A percentile compares a stretch with the other conserved stretches of the same genome.
Evolutionary conservation across 2,888 invertebrate genomes (phyloP).

Genomic region (Phortica magna): DNA sequence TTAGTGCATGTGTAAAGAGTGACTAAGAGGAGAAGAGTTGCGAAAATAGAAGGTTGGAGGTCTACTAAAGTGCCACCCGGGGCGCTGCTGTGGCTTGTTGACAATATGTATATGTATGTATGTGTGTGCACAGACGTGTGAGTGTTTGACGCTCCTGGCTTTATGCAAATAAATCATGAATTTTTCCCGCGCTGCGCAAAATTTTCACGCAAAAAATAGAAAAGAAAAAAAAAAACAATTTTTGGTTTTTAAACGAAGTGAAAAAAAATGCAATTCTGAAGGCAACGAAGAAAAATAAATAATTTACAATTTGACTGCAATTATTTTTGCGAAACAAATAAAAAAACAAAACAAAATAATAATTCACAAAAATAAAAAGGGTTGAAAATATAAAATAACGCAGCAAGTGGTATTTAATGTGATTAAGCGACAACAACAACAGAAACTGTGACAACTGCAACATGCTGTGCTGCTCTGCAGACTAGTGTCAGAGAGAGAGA

Average conservation of each 20-base stretch:
- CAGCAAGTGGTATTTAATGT: constrained; percentile 65
- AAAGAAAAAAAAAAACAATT: constrained; percentile 2
- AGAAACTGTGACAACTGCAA: neutral
- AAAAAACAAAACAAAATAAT: neutral
- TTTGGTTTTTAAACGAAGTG: neutral
- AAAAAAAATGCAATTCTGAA: neutral
- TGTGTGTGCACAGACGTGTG: neutral
- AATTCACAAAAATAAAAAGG: neutral
- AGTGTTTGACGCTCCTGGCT: constrained; percentile 1
- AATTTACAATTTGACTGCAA: constrained; percentile 25
- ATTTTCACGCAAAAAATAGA: neutral
- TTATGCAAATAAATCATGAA: constrained; percentile 29
- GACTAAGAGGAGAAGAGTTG: neutral
- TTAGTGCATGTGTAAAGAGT: neutral
- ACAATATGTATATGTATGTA: neutral
- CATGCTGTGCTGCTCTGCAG: neutral
- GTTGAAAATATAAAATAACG: constrained; percentile 27
- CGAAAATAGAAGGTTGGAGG: neutral
- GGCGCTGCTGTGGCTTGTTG: neutral
- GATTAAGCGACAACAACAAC: constrained; percentile 50
- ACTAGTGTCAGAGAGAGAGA: neutral
- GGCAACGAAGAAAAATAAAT: neutral
- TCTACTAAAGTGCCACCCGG: neutral
- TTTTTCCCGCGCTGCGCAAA: constrained; percentile 13
- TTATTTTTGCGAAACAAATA: neutral